Conservation (phyloP, 2,888 invertebrate species). For the Hydraecia micacea region DNA sequence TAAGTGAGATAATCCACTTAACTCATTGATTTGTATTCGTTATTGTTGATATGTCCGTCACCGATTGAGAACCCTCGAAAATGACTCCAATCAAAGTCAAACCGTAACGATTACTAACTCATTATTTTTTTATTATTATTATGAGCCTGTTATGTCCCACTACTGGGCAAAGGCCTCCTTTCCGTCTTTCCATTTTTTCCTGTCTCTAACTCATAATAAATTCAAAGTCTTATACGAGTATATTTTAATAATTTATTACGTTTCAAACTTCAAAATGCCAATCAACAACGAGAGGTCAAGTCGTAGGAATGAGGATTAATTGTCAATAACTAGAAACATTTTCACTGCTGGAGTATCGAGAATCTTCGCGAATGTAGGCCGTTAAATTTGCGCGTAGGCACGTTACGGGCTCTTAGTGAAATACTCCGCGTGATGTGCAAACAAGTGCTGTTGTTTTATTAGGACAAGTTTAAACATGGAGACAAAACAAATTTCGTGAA, state of each 20-base stretch:
- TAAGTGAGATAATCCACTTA: not conserved
- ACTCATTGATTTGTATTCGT: slow-evolving; percentile 10
- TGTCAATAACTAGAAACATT: slow-evolving; percentile 76
- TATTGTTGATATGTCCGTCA: slow-evolving; percentile 4
- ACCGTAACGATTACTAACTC: slow-evolving; percentile 2
- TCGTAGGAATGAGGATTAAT: slow-evolving; percentile 72
- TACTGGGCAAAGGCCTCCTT: too few relatives aligned
- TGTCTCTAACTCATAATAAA: slow-evolving; percentile 27
- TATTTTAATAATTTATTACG: slow-evolving; percentile 62
- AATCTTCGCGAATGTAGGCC: slow-evolving; percentile 75
- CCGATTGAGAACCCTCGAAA: not conserved
- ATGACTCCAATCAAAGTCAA: slow-evolving; percentile 1
- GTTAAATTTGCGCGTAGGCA: slow-evolving; percentile 80
- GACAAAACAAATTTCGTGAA: slow-evolving; percentile 49
- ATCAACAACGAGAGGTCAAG: slow-evolving; percentile 69
- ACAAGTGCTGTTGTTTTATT: slow-evolving; percentile 74
- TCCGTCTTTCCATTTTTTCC: too few relatives aligned
- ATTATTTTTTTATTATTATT: too few relatives aligned
- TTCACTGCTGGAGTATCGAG: slow-evolving; percentile 66
- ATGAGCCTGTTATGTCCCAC: too few relatives aligned
- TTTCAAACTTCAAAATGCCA: slow-evolving; percentile 67
- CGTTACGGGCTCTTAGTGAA: slow-evolving; percentile 78
- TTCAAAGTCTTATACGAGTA: slow-evolving; percentile 24
- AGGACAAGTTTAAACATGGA: slow-evolving; percentile 66
- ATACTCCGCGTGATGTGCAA: slow-evolving; percentile 70